phyloP scores from a whole-genome alignment of 2,888 invertebrate species.

The Osmoderma eremita region DNA sequence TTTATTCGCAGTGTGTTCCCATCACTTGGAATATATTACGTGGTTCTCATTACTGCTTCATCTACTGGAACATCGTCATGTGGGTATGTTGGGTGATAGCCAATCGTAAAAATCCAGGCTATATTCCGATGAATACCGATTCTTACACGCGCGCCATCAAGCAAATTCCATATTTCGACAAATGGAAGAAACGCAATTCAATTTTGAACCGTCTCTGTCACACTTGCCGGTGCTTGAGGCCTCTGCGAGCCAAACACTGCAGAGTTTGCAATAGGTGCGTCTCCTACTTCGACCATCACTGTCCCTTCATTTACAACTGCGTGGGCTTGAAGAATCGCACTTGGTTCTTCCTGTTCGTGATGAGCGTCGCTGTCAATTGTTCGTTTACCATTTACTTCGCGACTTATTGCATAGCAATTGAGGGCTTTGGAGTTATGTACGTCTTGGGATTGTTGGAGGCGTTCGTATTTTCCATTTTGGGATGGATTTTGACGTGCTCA shows the following conservation, averaged over 20 bases:
- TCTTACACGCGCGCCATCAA: constrained; percentile 90
- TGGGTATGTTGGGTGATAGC: constrained; percentile 93
- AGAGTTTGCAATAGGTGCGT: constrained; percentile 85
- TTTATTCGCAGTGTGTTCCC: constrained; percentile 76
- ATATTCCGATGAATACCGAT: constrained; percentile 88
- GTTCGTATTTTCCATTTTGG: constrained; percentile 84
- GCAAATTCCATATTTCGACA: constrained; percentile 92
- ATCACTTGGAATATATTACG: constrained; percentile 89
- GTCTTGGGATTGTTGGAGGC: constrained; percentile 85
- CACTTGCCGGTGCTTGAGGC: constrained; percentile 87
- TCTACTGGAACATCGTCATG: constrained; percentile 91
- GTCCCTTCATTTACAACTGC: constrained; percentile 95
- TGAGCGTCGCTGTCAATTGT: constrained; percentile 88
- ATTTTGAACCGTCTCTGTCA: constrained; percentile 87
- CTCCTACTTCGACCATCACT: constrained; percentile 92
- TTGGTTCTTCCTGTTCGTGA: constrained; percentile 92
- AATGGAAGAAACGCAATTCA: constrained; percentile 88
- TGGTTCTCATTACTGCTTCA: constrained; percentile 88
- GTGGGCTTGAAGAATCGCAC: constrained; percentile 91
- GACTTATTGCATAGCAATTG: constrained; percentile 84
- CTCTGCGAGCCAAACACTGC: constrained; percentile 90
- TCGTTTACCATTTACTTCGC: constrained; percentile 89
- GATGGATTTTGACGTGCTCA: constrained; percentile 88
- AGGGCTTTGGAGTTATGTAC: constrained; percentile 86
- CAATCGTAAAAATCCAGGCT: constrained; percentile 89